Conservation (phyloP, 2,797 vertebrate species). For the Eurystomus glaucurus region DNA sequence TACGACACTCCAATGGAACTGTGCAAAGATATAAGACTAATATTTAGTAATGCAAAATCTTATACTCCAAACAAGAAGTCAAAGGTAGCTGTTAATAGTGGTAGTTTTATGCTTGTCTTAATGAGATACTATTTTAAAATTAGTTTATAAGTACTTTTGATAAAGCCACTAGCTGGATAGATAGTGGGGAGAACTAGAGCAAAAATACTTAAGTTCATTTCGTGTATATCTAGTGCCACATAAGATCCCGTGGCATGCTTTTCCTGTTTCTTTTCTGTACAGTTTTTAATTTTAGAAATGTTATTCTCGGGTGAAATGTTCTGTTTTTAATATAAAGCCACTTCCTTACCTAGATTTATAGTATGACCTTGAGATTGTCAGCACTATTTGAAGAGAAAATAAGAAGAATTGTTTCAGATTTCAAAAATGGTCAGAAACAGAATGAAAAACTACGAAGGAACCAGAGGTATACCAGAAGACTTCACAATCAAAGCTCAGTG, state of each 20-base stretch:
- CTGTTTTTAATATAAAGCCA: slow-evolving; percentile 20
- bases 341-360: slow-evolving; percentile 90
- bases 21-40: slow-evolving; percentile 94
- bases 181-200: neutral
- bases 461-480: slow-evolving; percentile 89
- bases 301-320: neutral
- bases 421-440: slow-evolving; percentile 93
- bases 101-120: neutral
- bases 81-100: slow-evolving; percentile 85
- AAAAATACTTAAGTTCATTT: neutral
- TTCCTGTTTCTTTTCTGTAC: neutral
- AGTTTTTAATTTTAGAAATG: neutral
- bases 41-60: slow-evolving; percentile 97
- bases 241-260: neutral
- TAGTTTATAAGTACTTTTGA: neutral
- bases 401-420: slow-evolving; percentile 92
- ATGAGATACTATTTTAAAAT: neutral
- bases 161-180: neutral
- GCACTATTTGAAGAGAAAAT: slow-evolving; percentile 96
- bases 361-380: slow-evolving; percentile 95
- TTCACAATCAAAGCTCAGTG: slow-evolving; percentile 82
- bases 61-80: slow-evolving; percentile 98
- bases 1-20: slow-evolving; percentile 94
- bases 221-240: neutral
- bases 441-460: slow-evolving; percentile 90